phyloP scores from a whole-genome alignment of 2,113 vertebrate genomes.

The Alethe diademata region DNA sequence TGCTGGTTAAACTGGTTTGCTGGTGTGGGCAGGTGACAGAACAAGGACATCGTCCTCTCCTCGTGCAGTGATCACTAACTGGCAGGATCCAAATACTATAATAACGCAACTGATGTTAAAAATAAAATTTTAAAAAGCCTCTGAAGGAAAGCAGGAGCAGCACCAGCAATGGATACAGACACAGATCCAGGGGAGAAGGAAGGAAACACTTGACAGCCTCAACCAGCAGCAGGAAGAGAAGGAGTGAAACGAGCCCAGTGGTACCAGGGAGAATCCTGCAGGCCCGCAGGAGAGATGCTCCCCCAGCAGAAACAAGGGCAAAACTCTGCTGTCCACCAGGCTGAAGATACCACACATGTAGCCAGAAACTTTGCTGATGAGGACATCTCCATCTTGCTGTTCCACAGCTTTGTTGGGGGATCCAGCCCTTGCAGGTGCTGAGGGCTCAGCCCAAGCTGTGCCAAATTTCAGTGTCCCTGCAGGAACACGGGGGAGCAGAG shows the following conservation, averaged over 20 bases:
- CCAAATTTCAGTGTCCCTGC: background rate
- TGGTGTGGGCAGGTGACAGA: background rate
- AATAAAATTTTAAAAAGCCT: background rate
- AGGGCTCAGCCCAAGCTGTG: background rate
- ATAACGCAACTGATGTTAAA: background rate
- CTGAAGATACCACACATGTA: rapidly evolving
- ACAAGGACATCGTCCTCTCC: background rate
- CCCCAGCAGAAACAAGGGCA: background rate
- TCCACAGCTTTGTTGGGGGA: background rate
- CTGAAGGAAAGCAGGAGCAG: background rate
- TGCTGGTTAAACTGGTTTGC: background rate
- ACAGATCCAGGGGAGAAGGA: background rate
- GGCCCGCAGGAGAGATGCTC: background rate
- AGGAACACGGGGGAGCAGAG: background rate
- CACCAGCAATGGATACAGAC: background rate
- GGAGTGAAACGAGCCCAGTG: background rate
- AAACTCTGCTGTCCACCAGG: background rate
- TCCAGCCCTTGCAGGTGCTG: background rate
- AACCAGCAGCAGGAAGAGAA: background rate
- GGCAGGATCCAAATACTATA: background rate
- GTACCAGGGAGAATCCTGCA: background rate
- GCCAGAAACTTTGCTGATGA: background rate
- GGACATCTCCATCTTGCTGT: background rate
- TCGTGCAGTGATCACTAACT: background rate
- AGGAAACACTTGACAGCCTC: background rate